Evolutionary conservation across 2,888 invertebrate genomes (phyloP).

Genomic region (Sminthurinus aureus): DNA sequence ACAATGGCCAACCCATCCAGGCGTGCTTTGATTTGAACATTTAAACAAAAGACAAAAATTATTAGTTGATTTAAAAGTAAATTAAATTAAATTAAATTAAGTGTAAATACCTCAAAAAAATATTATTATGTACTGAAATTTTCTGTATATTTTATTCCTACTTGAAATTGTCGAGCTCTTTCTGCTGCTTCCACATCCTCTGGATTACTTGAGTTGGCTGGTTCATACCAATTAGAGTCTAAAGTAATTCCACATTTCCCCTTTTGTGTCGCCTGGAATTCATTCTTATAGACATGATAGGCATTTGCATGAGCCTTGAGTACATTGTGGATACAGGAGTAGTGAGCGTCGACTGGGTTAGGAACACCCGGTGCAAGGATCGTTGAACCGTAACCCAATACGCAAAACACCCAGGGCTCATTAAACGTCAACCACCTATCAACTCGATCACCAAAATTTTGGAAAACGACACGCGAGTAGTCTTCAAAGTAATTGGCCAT

Average conservation of each 20-base stretch:
- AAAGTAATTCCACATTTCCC: slow-evolving; percentile 58
- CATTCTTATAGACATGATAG: slow-evolving; percentile 70
- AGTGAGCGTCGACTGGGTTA: slow-evolving; percentile 69
- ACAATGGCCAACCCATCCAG: slow-evolving; percentile 52
- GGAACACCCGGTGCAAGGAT: slow-evolving; percentile 62
- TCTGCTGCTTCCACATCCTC: slow-evolving; percentile 52
- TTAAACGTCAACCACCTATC: slow-evolving; percentile 45
- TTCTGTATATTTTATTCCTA: slow-evolving; percentile 11
- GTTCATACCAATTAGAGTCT: slow-evolving; percentile 53
- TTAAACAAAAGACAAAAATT: not conserved
- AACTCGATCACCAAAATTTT: slow-evolving; percentile 42
- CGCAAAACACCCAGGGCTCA: slow-evolving; percentile 63
- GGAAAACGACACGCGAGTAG: slow-evolving; percentile 39
- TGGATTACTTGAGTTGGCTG: slow-evolving; percentile 34
- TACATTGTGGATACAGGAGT: slow-evolving; percentile 71
- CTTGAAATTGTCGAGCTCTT: slow-evolving; percentile 51
- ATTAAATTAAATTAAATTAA: not conserved
- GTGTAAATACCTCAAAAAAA: not conserved
- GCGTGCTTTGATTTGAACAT: slow-evolving; percentile 40
- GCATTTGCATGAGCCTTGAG: slow-evolving; percentile 72
- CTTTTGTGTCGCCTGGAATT: slow-evolving; percentile 63
- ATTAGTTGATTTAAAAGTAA: not conserved
- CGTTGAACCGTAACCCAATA: slow-evolving; percentile 68
- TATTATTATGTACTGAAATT: not conserved
- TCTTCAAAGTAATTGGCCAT: slow-evolving; percentile 43